phyloP scores from a whole-genome alignment of 2,797 vertebrate species.

The Sternarchorhynchus goeldii region DNA sequence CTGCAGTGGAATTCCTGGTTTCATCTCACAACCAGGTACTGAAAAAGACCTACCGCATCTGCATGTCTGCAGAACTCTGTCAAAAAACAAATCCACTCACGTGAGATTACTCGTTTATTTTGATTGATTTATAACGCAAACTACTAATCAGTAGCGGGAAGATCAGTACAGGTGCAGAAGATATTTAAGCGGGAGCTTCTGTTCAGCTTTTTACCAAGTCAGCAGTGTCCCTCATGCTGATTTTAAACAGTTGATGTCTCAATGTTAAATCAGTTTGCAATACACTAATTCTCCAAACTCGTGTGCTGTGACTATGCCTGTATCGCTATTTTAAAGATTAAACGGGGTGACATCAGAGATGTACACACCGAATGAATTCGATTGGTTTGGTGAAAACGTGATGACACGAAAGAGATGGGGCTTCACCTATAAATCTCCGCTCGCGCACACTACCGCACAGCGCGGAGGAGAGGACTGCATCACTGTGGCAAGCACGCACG shows the following conservation, averaged over 20 bases:
- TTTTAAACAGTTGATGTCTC: neutral
- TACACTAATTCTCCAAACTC: neutral
- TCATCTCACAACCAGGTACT: neutral
- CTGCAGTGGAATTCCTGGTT: slow-evolving; percentile 33
- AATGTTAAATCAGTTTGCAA: neutral
- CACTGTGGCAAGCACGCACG: slow-evolving; percentile 33
- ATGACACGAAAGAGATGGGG: slow-evolving; percentile 57
- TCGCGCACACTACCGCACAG: slow-evolving; percentile 46
- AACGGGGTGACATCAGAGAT: slow-evolving; percentile 45
- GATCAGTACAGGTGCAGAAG: neutral
- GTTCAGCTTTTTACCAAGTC: slow-evolving; percentile 28
- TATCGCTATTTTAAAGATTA: slow-evolving; percentile 29
- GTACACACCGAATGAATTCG: slow-evolving; percentile 44
- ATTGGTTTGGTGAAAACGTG: slow-evolving; percentile 67
- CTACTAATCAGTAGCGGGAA: no score
- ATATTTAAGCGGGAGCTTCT: slow-evolving; percentile 7
- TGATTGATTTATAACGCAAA: no score
- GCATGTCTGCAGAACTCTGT: neutral
- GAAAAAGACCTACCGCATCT: slow-evolving; percentile 10
- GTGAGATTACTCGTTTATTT: no score
- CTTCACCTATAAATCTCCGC: slow-evolving; percentile 68
- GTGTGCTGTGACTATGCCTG: slow-evolving; percentile 13
- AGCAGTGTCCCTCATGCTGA: slow-evolving; percentile 11
- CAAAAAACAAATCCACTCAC: no score
- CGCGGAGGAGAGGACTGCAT: slow-evolving; percentile 54